Conservation (phyloP, 1,140 invertebrate genomes). For the Sitophilus oryzae region DNA sequence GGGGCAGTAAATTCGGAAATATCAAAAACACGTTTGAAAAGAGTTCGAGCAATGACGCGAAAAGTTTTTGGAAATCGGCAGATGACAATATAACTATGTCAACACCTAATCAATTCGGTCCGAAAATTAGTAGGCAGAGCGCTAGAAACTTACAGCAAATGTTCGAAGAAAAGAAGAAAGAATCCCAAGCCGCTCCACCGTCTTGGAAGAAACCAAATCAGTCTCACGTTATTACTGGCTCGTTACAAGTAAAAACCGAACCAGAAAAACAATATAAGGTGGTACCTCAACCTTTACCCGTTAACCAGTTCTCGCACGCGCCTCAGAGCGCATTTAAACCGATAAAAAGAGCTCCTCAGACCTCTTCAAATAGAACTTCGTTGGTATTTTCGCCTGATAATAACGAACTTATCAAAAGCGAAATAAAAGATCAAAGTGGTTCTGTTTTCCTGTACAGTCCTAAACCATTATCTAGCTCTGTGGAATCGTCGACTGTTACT, state of each 20-base stretch:
- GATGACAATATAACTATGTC: slow-evolving; percentile 42
- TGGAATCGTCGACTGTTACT: slow-evolving; percentile 12
- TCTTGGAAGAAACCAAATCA: background rate
- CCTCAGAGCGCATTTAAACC: slow-evolving; percentile 66
- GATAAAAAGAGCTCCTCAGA: slow-evolving; percentile 28
- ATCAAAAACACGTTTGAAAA: slow-evolving; percentile 78
- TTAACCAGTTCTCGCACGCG: slow-evolving; percentile 66
- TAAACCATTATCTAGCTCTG: slow-evolving; percentile 31
- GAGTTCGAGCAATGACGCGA: slow-evolving; percentile 44
- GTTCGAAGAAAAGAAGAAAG: slow-evolving; percentile 42
- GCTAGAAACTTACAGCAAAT: slow-evolving; percentile 43
- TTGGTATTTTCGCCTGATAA: slow-evolving; percentile 18
- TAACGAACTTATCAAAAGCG: slow-evolving; percentile 24
- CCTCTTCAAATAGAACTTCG: slow-evolving; percentile 21
- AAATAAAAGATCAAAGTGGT: slow-evolving; percentile 23
- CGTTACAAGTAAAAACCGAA: slow-evolving; percentile 44
- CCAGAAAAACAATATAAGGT: slow-evolving; percentile 38
- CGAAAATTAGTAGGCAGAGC: slow-evolving; percentile 42
- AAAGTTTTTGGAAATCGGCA: slow-evolving; percentile 53
- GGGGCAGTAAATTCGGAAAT: slow-evolving; percentile 66
- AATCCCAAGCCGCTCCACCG: slow-evolving; percentile 35
- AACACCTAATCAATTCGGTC: slow-evolving; percentile 32
- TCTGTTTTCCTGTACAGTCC: slow-evolving; percentile 39
- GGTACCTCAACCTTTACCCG: slow-evolving; percentile 51
- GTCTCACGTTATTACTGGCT: slow-evolving; percentile 41